phyloP scores from a whole-genome alignment of 2,797 vertebrate species.

The Enteromius mattozi region DNA sequence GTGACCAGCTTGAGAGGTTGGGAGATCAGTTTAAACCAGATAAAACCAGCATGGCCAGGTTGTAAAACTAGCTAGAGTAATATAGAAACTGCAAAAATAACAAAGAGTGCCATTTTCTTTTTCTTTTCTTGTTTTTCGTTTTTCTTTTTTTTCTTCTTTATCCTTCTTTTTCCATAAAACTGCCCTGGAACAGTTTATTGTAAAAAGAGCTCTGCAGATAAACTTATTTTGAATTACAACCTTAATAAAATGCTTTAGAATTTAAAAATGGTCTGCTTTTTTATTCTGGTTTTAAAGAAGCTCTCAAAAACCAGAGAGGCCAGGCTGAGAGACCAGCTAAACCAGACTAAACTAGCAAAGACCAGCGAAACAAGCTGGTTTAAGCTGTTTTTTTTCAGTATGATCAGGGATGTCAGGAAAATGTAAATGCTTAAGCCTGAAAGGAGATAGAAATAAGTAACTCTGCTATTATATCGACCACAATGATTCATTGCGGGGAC shows the following conservation, averaged over 20 bases:
- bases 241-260: not conserved
- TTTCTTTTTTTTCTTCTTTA: not conserved
- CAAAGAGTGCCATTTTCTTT: too few species aligned
- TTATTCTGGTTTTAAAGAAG: slow-evolving; percentile 6
- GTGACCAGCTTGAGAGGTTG: not conserved
- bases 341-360: not conserved
- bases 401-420: slow-evolving; percentile 37
- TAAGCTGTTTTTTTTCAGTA: not conserved
- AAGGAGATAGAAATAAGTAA: slow-evolving; percentile 56
- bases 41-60: not conserved
- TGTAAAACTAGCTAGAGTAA: not conserved
- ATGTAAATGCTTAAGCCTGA: slow-evolving; percentile 41
- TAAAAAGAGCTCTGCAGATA: not conserved
- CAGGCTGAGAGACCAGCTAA: not conserved
- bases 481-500: slow-evolving; percentile 58
- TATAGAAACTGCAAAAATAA: not conserved
- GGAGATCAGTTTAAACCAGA: not conserved
- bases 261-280: not conserved
- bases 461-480: slow-evolving; percentile 56
- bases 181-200: not conserved
- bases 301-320: slow-evolving; percentile 37
- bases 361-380: not conserved
- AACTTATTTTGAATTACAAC: not conserved
- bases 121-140: not conserved
- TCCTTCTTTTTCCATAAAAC: not conserved